Evolutionary conservation across 2,888 invertebrate genomes (phyloP).

Genomic region (Leptinotarsa juncta): DNA sequence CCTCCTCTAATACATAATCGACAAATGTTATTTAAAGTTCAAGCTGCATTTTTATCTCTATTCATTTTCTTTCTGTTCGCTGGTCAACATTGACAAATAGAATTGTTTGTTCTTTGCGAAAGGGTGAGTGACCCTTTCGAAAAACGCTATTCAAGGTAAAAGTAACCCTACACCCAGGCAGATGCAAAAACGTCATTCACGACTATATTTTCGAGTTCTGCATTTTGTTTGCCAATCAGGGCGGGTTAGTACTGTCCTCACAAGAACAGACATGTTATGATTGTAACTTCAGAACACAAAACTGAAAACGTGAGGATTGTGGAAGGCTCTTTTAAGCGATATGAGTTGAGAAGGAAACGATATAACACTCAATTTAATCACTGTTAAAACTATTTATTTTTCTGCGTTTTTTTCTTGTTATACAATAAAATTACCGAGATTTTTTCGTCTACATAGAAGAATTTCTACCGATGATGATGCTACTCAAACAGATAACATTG

Average conservation of each 20-base stretch:
- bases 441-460: too few species aligned
- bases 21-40: conserved; percentile 2
- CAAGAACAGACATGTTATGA: conserved; percentile 6
- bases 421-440: too few species aligned
- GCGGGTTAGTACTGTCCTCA: conserved; percentile 26
- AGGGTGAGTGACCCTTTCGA: conserved; percentile 47
- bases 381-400: background rate
- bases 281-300: conserved; percentile 14
- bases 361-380: background rate
- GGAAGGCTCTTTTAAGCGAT: background rate
- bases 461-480: too few species aligned
- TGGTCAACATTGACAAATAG: conserved; percentile 27
- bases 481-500: too few species aligned
- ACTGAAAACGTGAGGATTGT: background rate
- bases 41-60: conserved; percentile 15
- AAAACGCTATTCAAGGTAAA: conserved; percentile 50
- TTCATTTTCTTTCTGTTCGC: background rate
- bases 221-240: conserved; percentile 40
- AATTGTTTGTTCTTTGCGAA: conserved; percentile 34
- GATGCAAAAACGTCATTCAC: conserved; percentile 44
- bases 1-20: background rate
- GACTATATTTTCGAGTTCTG: conserved; percentile 28
- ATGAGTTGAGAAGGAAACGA: background rate
- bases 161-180: conserved; percentile 56
- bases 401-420: too few species aligned